These are phyloP conservation scores for Tachina fera DNA, from an alignment of 2,888 invertebrate species.

Conservation along the genomic window DNA sequence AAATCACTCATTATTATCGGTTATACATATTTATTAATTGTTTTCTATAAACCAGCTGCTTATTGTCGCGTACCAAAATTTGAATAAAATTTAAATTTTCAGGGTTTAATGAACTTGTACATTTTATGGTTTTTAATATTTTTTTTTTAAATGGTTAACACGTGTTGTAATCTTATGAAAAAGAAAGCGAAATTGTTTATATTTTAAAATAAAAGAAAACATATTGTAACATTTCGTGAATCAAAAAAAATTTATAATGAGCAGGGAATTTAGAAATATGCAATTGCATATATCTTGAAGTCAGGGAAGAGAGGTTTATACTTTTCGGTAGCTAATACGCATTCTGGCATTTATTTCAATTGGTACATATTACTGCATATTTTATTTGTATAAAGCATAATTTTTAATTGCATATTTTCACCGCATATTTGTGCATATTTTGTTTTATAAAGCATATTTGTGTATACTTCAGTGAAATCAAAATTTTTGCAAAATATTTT, in stretches of 20 bases:
- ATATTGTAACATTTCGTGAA: too few species aligned
- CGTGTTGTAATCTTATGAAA: neutral
- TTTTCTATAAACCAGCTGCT: slow-evolving; percentile 32
- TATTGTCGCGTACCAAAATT: slow-evolving; percentile 21
- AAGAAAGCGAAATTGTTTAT: neutral
- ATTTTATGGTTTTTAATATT: neutral
- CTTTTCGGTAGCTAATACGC: too few species aligned
- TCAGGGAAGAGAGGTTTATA: too few species aligned
- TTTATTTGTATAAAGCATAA: too few species aligned
- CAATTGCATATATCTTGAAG: neutral
- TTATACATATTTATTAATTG: neutral
- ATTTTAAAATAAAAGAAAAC: neutral
- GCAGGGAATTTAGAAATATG: neutral
- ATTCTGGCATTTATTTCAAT: too few species aligned
- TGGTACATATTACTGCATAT: too few species aligned
- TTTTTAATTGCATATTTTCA: neutral
- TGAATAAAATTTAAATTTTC: neutral
- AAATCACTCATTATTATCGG: neutral
- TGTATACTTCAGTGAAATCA: too few species aligned
- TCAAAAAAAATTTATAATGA: neutral
- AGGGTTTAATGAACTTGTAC: slow-evolving; percentile 37
- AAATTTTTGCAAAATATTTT: too few species aligned
- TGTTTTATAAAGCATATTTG: neutral
- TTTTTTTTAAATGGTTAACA: neutral
- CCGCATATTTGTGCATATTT: neutral